phyloP scores from a whole-genome alignment of 1,140 invertebrate genomes.

The Bombus superbus region DNA sequence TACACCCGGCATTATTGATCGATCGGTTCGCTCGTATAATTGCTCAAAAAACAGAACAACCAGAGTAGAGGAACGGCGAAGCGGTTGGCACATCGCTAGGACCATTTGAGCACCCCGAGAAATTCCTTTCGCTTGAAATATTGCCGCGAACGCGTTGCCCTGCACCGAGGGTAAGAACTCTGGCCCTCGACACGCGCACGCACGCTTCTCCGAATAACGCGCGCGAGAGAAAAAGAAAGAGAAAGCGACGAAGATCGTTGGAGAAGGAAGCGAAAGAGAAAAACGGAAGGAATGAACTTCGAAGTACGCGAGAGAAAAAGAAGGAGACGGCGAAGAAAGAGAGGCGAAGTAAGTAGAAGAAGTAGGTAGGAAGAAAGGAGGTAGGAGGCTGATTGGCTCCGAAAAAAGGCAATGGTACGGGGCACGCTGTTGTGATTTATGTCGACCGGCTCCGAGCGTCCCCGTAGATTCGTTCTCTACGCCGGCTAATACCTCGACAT shows the following conservation, averaged over 20 bases:
- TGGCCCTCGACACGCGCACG: slow-evolving; percentile 47
- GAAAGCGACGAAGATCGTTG: background rate
- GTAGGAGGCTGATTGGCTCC: slow-evolving; percentile 74
- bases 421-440: slow-evolving; percentile 74
- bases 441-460: slow-evolving; percentile 70
- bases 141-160: slow-evolving; percentile 69
- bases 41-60: background rate
- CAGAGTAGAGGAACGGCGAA: slow-evolving; percentile 1
- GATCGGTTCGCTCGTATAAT: background rate
- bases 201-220: slow-evolving; percentile 29
- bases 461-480: slow-evolving; percentile 74
- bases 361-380: slow-evolving; percentile 43
- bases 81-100: slow-evolving; percentile 47
- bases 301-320: background rate
- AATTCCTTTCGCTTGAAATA: slow-evolving; percentile 75
- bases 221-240: background rate
- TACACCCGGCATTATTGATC: slow-evolving; percentile 35
- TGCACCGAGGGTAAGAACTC: slow-evolving; percentile 58
- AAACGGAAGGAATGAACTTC: slow-evolving; percentile 27
- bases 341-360: slow-evolving; percentile 20
- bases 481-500: slow-evolving; percentile 73
- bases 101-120: slow-evolving; percentile 42
- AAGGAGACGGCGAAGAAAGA: slow-evolving; percentile 43
- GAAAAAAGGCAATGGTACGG: slow-evolving; percentile 73
- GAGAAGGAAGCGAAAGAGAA: slow-evolving; percentile 45